Conservation (phyloP, 2,113 vertebrate genomes). For the Spermophilus dauricus region DNA sequence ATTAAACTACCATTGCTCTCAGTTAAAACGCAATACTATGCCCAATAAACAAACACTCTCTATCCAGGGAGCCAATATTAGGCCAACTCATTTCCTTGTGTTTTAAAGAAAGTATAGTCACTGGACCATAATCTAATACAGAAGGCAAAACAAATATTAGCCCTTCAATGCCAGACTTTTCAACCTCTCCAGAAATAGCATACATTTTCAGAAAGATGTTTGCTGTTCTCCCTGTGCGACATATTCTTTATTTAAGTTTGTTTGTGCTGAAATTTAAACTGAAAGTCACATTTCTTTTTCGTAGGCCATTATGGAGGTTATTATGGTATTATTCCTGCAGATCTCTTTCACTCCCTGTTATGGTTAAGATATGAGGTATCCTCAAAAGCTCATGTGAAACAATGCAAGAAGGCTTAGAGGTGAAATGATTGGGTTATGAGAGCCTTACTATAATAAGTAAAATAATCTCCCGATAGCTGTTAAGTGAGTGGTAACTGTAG, state of each 20-base stretch:
- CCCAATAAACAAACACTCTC: background rate
- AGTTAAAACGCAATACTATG: conserved; percentile 19
- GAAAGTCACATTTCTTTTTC: background rate
- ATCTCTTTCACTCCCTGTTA: background rate
- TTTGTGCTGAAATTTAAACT: background rate
- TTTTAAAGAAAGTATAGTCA: conserved; percentile 54
- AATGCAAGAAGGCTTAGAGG: no score
- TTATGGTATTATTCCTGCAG: background rate
- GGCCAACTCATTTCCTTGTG: conserved; percentile 61
- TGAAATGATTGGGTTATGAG: no score
- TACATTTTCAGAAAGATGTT: background rate
- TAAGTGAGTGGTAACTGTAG: no score
- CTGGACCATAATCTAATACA: conserved; percentile 48
- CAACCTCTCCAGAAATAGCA: conserved; percentile 37
- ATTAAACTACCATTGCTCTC: conserved; percentile 37
- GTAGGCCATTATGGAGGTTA: background rate
- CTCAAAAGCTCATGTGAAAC: no score
- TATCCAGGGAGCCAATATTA: conserved; percentile 30
- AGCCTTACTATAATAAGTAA: no score
- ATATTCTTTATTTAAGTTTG: background rate
- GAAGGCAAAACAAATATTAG: conserved; percentile 48
- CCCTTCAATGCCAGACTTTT: background rate
- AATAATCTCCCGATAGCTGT: no score
- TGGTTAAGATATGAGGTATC: no score
- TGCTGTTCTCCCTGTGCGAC: background rate